Evolutionary conservation across 2,797 vertebrate species (phyloP), one percentile per base, ranked within the genome.

Genomic region (Emydoidea blandingii): DNA sequence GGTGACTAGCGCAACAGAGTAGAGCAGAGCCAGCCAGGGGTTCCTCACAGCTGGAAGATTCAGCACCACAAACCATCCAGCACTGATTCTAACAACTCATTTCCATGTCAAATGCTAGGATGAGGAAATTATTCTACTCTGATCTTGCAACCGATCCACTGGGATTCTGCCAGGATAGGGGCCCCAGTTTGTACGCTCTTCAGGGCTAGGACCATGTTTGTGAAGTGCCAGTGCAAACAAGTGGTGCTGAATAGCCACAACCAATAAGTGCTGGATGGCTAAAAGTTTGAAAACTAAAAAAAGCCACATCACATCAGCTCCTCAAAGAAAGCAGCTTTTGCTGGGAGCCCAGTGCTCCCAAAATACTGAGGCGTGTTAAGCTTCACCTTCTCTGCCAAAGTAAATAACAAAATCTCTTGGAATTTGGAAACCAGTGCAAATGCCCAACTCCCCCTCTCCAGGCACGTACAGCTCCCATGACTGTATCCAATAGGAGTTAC

Each of bases 81-180:
- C 52, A 49, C 78, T 1, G 1, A 25, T 25, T 49, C 29, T 56
- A 9, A 0, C 21, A 23, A 49, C 74, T 2, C 29, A 1, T 16
- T 56, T 7, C 0, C 44, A 0, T 0, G 12, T 12, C 2, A 5
- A n/a, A 5, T 0, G 0, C 27, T 0, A 4, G 34, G 56, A 79
- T 21, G n/a, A 72, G n/a, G 65, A 37, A 19, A 37, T 72, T 37
- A 23, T 72, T 72, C n/a, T 72, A 23, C n/a, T 41, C n/a, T 23
- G 34, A 72, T 41, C 65, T 72, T 37, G 19, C 65, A 23, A 23
- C 16, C 5, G 19, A 37, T 68, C 65, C 34, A 5, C 34, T 37
- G 65, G 10, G n/a, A 21, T 37, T 41, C n/a, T 72, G n/a, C 19
- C 65, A 41, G n/a, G 65, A 23, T 3, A 37, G 65, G 4, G 8